A percentile compares a stretch with the other conserved stretches of the same genome.
phyloP scores from a whole-genome alignment of 2,113 vertebrate species.

The Bucco capensis region DNA sequence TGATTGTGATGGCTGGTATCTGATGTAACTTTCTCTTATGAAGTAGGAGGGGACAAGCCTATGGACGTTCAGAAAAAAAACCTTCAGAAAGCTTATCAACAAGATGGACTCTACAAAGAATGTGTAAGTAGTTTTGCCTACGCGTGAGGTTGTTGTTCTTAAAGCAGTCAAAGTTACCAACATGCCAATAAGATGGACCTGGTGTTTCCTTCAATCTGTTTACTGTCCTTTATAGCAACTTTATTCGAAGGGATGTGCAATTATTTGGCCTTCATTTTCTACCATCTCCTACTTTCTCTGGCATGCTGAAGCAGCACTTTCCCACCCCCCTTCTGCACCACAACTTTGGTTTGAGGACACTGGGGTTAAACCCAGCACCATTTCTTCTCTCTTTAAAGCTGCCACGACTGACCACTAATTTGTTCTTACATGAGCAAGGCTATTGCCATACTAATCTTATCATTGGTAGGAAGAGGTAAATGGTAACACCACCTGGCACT shows the following conservation, averaged over 20 bases:
- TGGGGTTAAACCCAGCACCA: slow-evolving; percentile 35
- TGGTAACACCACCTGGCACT: slow-evolving; percentile 84
- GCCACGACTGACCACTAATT: slow-evolving; percentile 66
- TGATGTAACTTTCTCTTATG: not conserved
- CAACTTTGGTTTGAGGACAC: slow-evolving; percentile 60
- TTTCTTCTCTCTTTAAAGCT: slow-evolving; percentile 46
- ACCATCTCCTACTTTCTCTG: not conserved
- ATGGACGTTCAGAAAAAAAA: not conserved
- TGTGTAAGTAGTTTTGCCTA: not conserved
- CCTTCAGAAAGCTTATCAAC: not conserved
- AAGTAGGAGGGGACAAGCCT: not conserved
- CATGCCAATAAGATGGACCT: not conserved
- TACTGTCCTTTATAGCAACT: not conserved
- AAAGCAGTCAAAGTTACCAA: not conserved
- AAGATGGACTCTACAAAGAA: slow-evolving; percentile 1
- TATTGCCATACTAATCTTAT: slow-evolving; percentile 85
- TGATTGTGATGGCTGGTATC: not conserved
- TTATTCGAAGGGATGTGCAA: not conserved
- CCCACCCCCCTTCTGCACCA: not conserved
- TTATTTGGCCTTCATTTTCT: slow-evolving; percentile 30
- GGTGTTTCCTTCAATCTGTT: not conserved
- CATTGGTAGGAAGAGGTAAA: slow-evolving; percentile 82
- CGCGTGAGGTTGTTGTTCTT: not conserved
- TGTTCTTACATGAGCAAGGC: slow-evolving; percentile 70
- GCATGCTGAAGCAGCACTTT: not conserved